These are phyloP conservation scores for Micoletzkya japonica DNA, from an alignment of 2,888 invertebrate genomes.

Conservation along the genomic window DNA sequence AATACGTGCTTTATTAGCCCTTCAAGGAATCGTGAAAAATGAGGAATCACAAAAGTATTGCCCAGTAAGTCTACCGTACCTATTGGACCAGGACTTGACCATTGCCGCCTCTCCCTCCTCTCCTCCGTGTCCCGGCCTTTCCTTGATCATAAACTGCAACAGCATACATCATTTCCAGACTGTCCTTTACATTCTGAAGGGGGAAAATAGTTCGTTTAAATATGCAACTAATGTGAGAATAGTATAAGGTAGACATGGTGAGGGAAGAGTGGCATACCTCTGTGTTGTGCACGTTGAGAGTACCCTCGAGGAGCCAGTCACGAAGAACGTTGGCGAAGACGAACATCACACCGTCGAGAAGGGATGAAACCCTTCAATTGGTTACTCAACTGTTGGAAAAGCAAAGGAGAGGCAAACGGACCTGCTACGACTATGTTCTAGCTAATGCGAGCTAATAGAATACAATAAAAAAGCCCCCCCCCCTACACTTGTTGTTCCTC, in stretches of 20 bases:
- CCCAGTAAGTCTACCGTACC: too few relatives aligned
- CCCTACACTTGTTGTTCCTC: constrained; percentile 17
- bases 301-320: constrained; percentile 17
- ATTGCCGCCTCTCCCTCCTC: constrained; percentile 26
- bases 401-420: neutral
- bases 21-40: neutral
- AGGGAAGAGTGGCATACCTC: constrained; percentile 19
- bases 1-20: too few relatives aligned
- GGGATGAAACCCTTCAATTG: neutral
- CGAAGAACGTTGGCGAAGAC: constrained; percentile 18
- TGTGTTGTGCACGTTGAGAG: constrained; percentile 28
- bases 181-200: neutral
- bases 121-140: constrained; percentile 21
- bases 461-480: neutral
- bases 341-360: constrained; percentile 18
- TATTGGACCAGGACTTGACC: constrained; percentile 23
- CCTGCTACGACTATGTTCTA: too few relatives aligned
- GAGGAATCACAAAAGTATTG: neutral
- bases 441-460: too few relatives aligned
- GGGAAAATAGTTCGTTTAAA: neutral
- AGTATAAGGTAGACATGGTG: too few relatives aligned
- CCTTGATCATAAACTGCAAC: constrained; percentile 25
- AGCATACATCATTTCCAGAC: too few relatives aligned
- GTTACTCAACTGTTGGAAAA: neutral
- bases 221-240: neutral